These are phyloP conservation scores for Marmota monax DNA, from an alignment of 2,113 vertebrate species.

Conservation along the genomic window DNA sequence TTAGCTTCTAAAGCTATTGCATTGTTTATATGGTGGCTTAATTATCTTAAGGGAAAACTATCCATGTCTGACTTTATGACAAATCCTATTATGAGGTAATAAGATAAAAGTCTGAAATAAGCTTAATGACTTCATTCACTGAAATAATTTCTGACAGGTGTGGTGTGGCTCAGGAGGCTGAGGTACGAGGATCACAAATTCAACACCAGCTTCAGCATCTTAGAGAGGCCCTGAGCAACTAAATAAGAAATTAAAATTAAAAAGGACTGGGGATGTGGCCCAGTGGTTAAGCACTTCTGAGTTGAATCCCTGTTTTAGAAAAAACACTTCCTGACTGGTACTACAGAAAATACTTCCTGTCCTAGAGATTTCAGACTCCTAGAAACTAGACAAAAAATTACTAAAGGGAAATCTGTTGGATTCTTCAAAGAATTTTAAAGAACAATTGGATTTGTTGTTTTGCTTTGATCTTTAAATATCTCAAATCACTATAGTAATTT, in stretches of 20 bases:
- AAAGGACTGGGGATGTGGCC: too few species aligned
- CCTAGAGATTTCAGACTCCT: background rate
- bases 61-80: background rate
- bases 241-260: too few species aligned
- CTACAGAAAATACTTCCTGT: background rate
- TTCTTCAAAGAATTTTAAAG: constrained; percentile 37
- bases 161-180: too few species aligned
- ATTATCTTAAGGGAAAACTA: constrained; percentile 7
- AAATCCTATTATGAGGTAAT: constrained; percentile 18
- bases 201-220: too few species aligned
- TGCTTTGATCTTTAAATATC: constrained; percentile 1
- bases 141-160: background rate
- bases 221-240: too few species aligned
- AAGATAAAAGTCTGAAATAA: background rate
- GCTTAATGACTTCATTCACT: background rate
- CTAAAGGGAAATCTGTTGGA: background rate
- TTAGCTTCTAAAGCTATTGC: background rate
- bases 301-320: too few species aligned
- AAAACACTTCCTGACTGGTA: background rate
- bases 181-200: too few species aligned
- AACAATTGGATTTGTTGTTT: background rate
- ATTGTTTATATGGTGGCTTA: background rate
- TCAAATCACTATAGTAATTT: background rate
- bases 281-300: too few species aligned
- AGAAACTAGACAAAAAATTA: background rate